Evolutionary conservation across 1,140 invertebrate genomes (phyloP).

Genomic region (Ylistrum balloti): DNA sequence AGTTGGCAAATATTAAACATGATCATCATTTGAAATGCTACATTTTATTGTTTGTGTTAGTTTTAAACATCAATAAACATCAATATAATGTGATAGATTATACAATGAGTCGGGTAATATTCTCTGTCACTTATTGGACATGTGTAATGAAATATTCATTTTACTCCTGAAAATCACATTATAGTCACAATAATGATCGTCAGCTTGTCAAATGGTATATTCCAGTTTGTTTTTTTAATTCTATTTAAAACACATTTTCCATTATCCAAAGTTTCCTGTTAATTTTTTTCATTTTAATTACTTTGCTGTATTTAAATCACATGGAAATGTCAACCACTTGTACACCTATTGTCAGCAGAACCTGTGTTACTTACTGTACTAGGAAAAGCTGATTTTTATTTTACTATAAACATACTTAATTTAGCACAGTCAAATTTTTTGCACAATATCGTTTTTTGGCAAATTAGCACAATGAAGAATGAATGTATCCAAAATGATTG

Average conservation of each 20-base stretch:
- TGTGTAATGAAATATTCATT: not conserved
- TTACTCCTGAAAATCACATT: not conserved
- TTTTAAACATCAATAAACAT: not conserved
- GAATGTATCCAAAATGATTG: no score
- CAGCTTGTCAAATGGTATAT: not conserved
- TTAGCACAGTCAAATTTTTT: no score
- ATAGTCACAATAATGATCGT: not conserved
- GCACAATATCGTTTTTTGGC: no score
- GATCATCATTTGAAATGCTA: not conserved
- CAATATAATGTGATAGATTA: not conserved
- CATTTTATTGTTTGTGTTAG: not conserved
- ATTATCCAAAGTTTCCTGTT: not conserved
- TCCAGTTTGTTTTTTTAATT: not conserved
- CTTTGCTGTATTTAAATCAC: no score
- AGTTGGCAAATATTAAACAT: not conserved
- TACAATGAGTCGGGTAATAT: not conserved
- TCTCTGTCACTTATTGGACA: not conserved
- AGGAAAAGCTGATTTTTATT: not conserved
- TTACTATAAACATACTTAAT: not conserved
- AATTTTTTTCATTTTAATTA: not conserved
- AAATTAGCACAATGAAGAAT: no score
- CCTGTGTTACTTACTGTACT: no score
- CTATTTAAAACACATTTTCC: not conserved
- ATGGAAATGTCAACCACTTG: not conserved
- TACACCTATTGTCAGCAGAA: not conserved